Percentiles rank a stretch among this genome's conserved stretches.
phyloP scores from a whole-genome alignment of 2,888 invertebrate species.

The Drymonia ruficornis region DNA sequence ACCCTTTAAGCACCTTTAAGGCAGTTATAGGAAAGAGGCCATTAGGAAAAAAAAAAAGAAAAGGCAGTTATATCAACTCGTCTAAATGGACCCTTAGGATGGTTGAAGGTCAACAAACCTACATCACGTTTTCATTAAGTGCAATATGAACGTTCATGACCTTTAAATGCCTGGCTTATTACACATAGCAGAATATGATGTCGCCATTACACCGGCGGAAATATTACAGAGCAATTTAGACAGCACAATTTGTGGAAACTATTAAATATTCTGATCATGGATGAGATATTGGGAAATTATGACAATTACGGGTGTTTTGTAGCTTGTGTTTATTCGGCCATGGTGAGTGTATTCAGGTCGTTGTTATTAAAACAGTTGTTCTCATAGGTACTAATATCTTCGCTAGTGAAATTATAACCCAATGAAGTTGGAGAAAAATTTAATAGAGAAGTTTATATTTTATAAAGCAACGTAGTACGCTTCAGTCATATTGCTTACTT shows the following conservation, averaged over 20 bases:
- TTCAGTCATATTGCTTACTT: too few species aligned
- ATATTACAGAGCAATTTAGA: slow-evolving; percentile 4
- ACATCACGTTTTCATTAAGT: too few species aligned
- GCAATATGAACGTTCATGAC: slow-evolving; percentile 1
- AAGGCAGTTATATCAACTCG: too few species aligned
- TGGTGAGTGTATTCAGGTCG: slow-evolving; percentile 8
- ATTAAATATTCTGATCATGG: slow-evolving; percentile 9
- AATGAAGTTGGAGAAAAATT: too few species aligned
- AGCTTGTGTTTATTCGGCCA: slow-evolving; percentile 8
- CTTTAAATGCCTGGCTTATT: neutral
- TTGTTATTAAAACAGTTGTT: slow-evolving; percentile 10
- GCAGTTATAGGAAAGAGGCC: too few species aligned
- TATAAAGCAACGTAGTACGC: too few species aligned
- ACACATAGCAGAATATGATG: neutral
- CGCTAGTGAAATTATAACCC: too few species aligned
- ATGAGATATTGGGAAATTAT: neutral
- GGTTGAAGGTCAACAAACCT: too few species aligned
- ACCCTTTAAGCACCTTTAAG: too few species aligned
- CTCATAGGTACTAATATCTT: neutral
- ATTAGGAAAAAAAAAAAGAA: too few species aligned
- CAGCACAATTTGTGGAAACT: slow-evolving; percentile 10
- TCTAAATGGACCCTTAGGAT: too few species aligned
- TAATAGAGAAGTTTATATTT: too few species aligned
- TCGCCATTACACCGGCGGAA: neutral
- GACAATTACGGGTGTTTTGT: slow-evolving; percentile 4